Conservation (phyloP, 2,888 invertebrate genomes). For the Apamea crenata region DNA sequence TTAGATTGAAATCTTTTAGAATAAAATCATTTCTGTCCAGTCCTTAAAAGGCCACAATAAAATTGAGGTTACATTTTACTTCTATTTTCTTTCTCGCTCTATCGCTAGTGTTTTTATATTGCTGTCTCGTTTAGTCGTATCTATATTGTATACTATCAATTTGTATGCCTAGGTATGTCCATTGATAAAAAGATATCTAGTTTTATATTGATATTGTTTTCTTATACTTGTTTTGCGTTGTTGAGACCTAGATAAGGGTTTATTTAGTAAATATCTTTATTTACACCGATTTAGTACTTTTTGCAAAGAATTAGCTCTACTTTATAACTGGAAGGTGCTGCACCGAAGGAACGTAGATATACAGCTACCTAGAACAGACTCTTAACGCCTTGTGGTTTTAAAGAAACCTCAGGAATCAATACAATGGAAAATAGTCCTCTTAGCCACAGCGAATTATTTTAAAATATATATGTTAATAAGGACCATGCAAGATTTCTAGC, state of each 20-base stretch:
- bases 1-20: conserved; percentile 38
- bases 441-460: neutral
- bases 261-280: conserved; percentile 35
- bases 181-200: conserved; percentile 55
- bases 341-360: neutral
- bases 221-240: conserved; percentile 14
- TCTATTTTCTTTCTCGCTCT: conserved; percentile 72
- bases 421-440: neutral
- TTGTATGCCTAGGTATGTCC: conserved; percentile 52
- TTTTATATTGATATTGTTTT: conserved; percentile 41
- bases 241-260: conserved; percentile 26
- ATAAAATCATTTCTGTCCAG: conserved; percentile 76
- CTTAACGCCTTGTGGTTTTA: neutral
- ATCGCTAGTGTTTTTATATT: conserved; percentile 51
- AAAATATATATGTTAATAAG: neutral
- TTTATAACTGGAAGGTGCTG: neutral
- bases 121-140: conserved; percentile 58
- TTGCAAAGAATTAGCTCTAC: neutral
- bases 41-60: conserved; percentile 82
- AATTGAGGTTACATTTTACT: conserved; percentile 82
- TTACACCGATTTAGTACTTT: neutral
- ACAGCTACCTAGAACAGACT: neutral
- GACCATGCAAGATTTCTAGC: neutral
- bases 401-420: neutral
- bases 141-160: conserved; percentile 67